Evolutionary conservation across 2,888 invertebrate species (phyloP).

Genomic region (Sarcophaga variegata): DNA sequence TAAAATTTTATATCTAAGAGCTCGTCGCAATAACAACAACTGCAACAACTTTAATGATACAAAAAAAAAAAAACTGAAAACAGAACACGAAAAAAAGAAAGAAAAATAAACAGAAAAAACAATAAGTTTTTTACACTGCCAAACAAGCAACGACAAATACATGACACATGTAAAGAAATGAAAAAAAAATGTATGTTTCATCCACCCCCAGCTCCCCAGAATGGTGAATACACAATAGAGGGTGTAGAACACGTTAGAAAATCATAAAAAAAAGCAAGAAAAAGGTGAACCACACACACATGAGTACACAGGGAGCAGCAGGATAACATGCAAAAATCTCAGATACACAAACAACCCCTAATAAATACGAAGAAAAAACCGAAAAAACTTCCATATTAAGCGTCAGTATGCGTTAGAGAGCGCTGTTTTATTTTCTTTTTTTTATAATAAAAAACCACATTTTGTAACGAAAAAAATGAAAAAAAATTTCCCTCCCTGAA

Average conservation of each 20-base stretch:
- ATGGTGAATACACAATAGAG: neutral
- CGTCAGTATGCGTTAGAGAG: conserved; percentile 31
- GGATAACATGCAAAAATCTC: conserved; percentile 67
- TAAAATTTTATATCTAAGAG: conserved; percentile 69
- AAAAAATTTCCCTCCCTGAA: neutral
- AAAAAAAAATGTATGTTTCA: conserved; percentile 15
- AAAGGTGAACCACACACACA: conserved; percentile 5
- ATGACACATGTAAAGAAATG: conserved; percentile 65
- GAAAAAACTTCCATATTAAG: conserved; percentile 53
- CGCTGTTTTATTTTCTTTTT: conserved; percentile 2
- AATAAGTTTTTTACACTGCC: conserved; percentile 60
- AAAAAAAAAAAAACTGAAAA: conserved; percentile 21
- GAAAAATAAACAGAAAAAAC: conserved; percentile 64
- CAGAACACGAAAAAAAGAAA: conserved; percentile 41
- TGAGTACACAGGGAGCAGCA: conserved; percentile 47
- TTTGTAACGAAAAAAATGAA: conserved; percentile 14
- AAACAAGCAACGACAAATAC: conserved; percentile 67
- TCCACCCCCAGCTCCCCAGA: neutral
- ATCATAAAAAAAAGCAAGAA: conserved; percentile 19
- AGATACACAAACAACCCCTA: conserved; percentile 68
- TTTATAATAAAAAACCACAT: conserved; percentile 45
- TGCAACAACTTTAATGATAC: neutral
- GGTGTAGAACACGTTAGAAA: conserved; percentile 11
- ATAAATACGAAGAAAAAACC: conserved; percentile 32
- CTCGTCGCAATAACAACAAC: neutral